These are phyloP conservation scores for Mobula birostris DNA, from an alignment of 2,113 vertebrate species.

Conservation along the genomic window DNA sequence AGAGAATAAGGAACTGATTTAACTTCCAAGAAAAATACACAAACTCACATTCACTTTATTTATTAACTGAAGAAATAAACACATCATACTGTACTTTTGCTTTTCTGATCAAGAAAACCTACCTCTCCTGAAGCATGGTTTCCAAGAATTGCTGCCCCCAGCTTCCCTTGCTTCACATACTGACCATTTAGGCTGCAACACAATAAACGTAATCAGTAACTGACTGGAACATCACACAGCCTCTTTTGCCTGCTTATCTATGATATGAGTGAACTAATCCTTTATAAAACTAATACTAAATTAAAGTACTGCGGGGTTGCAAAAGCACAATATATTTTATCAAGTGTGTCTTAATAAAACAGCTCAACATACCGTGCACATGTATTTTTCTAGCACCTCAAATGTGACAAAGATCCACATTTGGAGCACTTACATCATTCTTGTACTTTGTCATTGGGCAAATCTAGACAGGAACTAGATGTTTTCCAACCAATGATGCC, in stretches of 20 bases:
- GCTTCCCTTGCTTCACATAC: conserved; percentile 88
- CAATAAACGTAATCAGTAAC: conserved; percentile 45
- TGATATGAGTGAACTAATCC: background rate
- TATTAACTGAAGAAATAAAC: background rate
- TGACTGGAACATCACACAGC: background rate
- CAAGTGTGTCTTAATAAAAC: too few relatives aligned
- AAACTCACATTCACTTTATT: background rate
- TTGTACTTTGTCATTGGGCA: too few relatives aligned
- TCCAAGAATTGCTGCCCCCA: conserved; percentile 85
- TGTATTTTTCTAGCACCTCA: too few relatives aligned
- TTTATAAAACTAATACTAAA: too few relatives aligned
- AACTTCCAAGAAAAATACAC: background rate
- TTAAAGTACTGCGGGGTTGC: background rate
- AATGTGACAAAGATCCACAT: too few relatives aligned
- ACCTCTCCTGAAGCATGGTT: conserved; percentile 80
- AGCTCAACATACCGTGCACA: too few relatives aligned
- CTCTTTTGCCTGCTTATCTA: background rate
- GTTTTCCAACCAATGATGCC: too few relatives aligned
- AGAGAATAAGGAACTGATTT: background rate
- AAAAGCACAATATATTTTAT: background rate
- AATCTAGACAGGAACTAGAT: too few relatives aligned
- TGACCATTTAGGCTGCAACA: conserved; percentile 73
- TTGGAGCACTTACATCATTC: too few relatives aligned
- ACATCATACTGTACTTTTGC: conserved; percentile 37
- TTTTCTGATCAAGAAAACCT: conserved; percentile 43